phyloP scores from a whole-genome alignment of 2,113 vertebrate species.

The Salminus brasiliensis region DNA sequence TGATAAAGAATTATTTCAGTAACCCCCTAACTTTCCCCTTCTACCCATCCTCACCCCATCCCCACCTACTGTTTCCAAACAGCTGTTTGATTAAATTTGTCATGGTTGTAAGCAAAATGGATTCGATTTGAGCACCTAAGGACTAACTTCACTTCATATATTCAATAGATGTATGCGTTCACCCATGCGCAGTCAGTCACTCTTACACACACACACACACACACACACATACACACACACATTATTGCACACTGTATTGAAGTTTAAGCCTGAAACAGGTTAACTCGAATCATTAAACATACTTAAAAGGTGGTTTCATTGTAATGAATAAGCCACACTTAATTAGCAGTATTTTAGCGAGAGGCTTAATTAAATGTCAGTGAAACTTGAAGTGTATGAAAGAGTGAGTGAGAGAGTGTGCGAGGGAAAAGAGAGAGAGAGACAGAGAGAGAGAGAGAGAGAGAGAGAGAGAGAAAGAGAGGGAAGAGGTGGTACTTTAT shows the following conservation, averaged over 20 bases:
- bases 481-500: neutral
- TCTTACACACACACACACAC: neutral
- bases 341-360: constrained; percentile 6
- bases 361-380: constrained; percentile 6
- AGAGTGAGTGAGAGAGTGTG: neutral
- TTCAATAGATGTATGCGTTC: neutral
- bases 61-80: neutral
- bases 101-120: neutral
- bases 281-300: neutral
- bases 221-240: neutral
- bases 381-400: neutral
- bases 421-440: neutral
- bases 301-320: neutral
- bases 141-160: neutral
- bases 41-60: too few relatives aligned
- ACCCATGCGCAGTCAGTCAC: neutral
- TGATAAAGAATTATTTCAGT: too few relatives aligned
- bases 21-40: too few relatives aligned
- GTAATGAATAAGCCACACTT: constrained; percentile 11
- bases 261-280: neutral
- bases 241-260: neutral
- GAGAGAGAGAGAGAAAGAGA: neutral
- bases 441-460: neutral
- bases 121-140: neutral
- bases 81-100: neutral